phyloP scores from a whole-genome alignment of 2,113 vertebrate species.

The Microcebus ravelobensis region DNA sequence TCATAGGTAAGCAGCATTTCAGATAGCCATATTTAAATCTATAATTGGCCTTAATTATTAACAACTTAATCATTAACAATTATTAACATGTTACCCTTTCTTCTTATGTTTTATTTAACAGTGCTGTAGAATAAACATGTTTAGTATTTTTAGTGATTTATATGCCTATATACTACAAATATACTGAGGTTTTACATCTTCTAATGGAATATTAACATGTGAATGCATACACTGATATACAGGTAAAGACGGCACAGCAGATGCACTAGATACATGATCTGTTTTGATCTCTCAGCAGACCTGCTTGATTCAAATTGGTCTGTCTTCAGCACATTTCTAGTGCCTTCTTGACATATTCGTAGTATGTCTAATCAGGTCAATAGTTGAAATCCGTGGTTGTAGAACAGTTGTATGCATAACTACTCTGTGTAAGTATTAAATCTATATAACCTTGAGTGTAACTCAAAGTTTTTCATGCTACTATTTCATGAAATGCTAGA shows the following conservation, averaged over 20 bases:
- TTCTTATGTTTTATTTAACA: background rate
- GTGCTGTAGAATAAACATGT: conserved; percentile 28
- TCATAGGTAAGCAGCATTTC: conserved; percentile 62
- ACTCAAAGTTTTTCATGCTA: background rate
- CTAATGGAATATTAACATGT: background rate
- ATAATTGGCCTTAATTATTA: conserved; percentile 66
- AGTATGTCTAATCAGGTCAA: background rate
- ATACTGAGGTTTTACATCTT: background rate
- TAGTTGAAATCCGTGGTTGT: background rate
- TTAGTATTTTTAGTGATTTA: conserved; percentile 56
- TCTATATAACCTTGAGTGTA: background rate
- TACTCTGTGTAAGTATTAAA: background rate
- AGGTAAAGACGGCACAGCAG: background rate
- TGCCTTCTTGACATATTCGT: background rate
- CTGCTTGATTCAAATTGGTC: background rate
- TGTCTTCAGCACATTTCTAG: background rate
- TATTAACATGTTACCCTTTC: too few species aligned
- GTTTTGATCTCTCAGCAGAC: background rate
- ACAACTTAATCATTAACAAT: background rate
- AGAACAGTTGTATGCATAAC: background rate
- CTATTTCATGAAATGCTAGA: background rate
- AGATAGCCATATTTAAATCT: conserved; percentile 66
- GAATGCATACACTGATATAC: background rate
- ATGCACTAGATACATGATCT: background rate
- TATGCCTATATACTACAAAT: background rate